A percentile compares a stretch with the other conserved stretches of the same genome.
Conservation (phyloP, 2,797 vertebrate genomes). For the Morelia viridis region DNA sequence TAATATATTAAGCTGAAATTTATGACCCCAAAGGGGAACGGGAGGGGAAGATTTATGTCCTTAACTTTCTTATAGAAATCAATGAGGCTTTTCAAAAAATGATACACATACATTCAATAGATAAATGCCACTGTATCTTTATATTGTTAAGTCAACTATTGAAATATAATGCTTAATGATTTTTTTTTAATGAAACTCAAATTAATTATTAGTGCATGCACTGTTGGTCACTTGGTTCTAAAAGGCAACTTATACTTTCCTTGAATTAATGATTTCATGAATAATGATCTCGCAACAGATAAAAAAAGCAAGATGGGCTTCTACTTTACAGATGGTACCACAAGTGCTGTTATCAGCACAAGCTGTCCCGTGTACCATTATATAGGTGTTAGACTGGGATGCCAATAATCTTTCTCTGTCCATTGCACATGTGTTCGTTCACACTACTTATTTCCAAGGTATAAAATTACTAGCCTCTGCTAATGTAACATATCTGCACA, state of each 20-base stretch:
- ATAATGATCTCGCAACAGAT: background rate
- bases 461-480: constrained; percentile 49
- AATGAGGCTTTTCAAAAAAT: background rate
- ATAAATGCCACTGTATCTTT: background rate
- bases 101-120: background rate
- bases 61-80: background rate
- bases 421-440: background rate
- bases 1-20: background rate
- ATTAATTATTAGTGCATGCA: background rate
- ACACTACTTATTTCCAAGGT: constrained; percentile 57
- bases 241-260: background rate
- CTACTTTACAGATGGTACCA: background rate
- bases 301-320: background rate
- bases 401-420: background rate
- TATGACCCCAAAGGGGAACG: background rate
- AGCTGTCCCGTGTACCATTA: background rate
- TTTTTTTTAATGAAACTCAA: background rate
- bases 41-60: too few relatives aligned
- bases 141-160: background rate
- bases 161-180: background rate
- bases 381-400: background rate
- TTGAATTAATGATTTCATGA: background rate
- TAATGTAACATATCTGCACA: constrained; percentile 57
- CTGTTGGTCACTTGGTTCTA: background rate
- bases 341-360: background rate